Evolutionary conservation across 2,888 invertebrate genomes (phyloP), one percentile per base, ranked within the genome.

Genomic region (Nyleta sp.): DNA sequence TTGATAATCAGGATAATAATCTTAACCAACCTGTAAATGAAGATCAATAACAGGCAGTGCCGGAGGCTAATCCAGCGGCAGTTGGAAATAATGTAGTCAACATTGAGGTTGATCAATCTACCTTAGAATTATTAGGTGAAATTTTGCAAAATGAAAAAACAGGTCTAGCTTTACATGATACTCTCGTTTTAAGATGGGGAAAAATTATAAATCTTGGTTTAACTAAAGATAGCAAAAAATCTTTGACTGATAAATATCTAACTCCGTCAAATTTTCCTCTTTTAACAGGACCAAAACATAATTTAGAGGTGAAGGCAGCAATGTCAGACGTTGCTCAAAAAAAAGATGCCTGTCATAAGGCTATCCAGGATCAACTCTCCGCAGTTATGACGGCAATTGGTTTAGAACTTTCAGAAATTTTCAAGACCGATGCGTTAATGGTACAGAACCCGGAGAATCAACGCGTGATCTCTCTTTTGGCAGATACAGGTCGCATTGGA

Each of bases 361-460:
- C 1, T 1, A 20, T 20, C 11, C 53, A 53, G 28, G 53, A 53
- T 11, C 35, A 53, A 5, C 6, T 35, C 10, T 33, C 53, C 2
- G 17, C 33, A 17, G 13, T 11, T 2, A 5, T 35, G 2, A 18
- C 53, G 0, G 53, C 53, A 1, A 11, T 53, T 11, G 35, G 35
- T 0, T 1, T 35, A 0, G 53, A 33, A 2, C 10, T 53, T 2
- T 18, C 53, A 3, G 17, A 13, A 8, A 7, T 33, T 5, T 17
- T 52, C 3, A 18, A n/a, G 10, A n/a, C 3, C 2, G 35, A 28
- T 31, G 8, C 24, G 2, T 11, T 11, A 13, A 17, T 28, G 13
- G n/a, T n/a, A n/a, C n/a, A n/a, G n/a, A n/a, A 35, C 11, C 35
- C 53, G 7, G 35, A 35, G 7, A 53, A 35, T 20, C 17, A 53